These are phyloP conservation scores for Rhopalosiphum maidis DNA, from an alignment of 1,140 invertebrate genomes.

Conservation along the genomic window DNA sequence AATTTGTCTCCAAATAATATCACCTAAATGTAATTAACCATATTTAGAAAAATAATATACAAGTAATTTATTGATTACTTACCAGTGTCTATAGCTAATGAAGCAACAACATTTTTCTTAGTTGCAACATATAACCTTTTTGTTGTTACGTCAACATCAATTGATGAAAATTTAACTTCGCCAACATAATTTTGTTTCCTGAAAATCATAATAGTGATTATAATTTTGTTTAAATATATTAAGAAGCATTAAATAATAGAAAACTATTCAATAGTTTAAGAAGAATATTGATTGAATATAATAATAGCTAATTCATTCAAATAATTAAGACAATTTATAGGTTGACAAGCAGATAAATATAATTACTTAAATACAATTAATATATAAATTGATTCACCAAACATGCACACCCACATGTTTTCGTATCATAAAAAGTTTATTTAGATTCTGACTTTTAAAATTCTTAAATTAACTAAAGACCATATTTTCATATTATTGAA, in stretches of 20 bases:
- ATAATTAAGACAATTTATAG: neutral
- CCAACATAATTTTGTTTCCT: slow-evolving; percentile 88
- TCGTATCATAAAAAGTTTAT: too few species aligned
- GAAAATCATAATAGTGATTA: slow-evolving; percentile 61
- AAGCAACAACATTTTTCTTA: slow-evolving; percentile 86
- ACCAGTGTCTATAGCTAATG: slow-evolving; percentile 83
- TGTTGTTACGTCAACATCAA: slow-evolving; percentile 75
- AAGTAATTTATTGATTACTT: slow-evolving; percentile 59
- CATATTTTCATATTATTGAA: too few species aligned
- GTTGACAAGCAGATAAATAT: neutral
- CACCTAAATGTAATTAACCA: slow-evolving; percentile 65
- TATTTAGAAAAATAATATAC: slow-evolving; percentile 50
- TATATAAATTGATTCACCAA: neutral
- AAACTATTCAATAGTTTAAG: neutral
- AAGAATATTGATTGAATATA: neutral
- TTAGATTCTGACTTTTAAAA: too few species aligned
- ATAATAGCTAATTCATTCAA: neutral
- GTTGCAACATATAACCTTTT: slow-evolving; percentile 86
- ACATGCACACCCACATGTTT: too few species aligned
- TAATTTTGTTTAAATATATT: neutral
- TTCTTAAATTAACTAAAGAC: too few species aligned
- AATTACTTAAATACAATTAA: too few species aligned
- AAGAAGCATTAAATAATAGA: neutral
- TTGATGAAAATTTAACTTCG: slow-evolving; percentile 75
- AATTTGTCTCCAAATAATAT: slow-evolving; percentile 82